phyloP scores from a whole-genome alignment of 2,797 vertebrate genomes.

The Lates japonicus region DNA sequence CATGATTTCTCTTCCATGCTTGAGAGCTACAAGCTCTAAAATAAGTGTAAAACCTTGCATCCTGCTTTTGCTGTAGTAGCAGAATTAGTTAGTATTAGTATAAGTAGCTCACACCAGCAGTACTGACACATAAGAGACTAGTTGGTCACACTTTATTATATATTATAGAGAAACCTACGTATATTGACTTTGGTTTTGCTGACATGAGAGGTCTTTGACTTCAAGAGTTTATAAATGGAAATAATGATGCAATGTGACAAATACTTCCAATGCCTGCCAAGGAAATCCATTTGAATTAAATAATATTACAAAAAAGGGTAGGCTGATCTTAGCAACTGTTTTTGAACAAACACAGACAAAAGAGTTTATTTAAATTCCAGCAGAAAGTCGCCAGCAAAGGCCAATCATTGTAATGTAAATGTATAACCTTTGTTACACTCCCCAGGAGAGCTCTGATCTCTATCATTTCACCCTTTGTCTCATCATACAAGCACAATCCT shows the following conservation, averaged over 20 bases:
- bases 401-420: constrained; percentile 72
- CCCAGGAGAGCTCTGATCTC: constrained; percentile 55
- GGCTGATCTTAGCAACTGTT: constrained; percentile 15
- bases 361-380: constrained; percentile 48
- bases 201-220: neutral
- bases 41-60: neutral
- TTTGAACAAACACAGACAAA: constrained; percentile 48
- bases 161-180: neutral
- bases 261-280: neutral
- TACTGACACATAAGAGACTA: neutral
- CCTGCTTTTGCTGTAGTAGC: neutral
- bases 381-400: constrained; percentile 52
- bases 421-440: constrained; percentile 59
- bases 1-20: neutral
- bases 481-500: constrained; percentile 51
- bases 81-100: neutral
- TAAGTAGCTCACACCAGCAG: neutral
- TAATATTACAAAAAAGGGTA: neutral
- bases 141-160: neutral
- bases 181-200: neutral
- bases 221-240: neutral
- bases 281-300: constrained; percentile 16
- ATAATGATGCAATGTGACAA: constrained; percentile 13
- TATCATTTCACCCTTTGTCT: constrained; percentile 56
- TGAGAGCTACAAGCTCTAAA: neutral